Evolutionary conservation across 1,140 invertebrate species (phyloP).

Genomic region (Limonius californicus): DNA sequence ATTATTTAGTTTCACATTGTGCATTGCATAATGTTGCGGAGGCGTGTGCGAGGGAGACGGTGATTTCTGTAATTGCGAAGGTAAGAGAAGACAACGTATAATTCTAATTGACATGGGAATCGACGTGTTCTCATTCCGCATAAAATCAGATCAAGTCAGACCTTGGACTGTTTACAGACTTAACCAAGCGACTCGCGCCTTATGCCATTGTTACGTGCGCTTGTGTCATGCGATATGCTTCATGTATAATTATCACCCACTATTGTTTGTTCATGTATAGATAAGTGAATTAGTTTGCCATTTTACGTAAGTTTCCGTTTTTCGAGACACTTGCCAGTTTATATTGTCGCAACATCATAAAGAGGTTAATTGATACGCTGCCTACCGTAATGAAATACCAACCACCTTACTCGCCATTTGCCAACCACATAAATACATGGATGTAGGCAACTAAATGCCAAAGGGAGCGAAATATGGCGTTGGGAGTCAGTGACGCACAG

Average conservation of each 20-base stretch:
- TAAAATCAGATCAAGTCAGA: slow-evolving; percentile 24
- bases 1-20: slow-evolving; percentile 13
- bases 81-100: not conserved
- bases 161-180: slow-evolving; percentile 22
- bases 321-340: not conserved
- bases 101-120: slow-evolving; percentile 26
- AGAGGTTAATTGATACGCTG: not conserved
- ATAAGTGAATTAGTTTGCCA: slow-evolving; percentile 11
- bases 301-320: slow-evolving; percentile 11
- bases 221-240: slow-evolving; percentile 24
- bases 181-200: slow-evolving; percentile 23
- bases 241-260: slow-evolving; percentile 22
- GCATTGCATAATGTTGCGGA: slow-evolving; percentile 8
- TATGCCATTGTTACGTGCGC: slow-evolving; percentile 20
- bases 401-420: not conserved
- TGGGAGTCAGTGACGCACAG: too few species aligned
- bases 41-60: slow-evolving; percentile 6
- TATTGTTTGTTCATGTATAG: slow-evolving; percentile 22
- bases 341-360: not conserved
- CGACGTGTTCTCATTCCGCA: slow-evolving; percentile 23
- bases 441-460: too few species aligned
- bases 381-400: not conserved
- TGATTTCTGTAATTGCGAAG: slow-evolving; percentile 3
- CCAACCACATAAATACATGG: too few species aligned
- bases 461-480: too few species aligned